phyloP scores from a whole-genome alignment of 2,888 invertebrate species.

The Tenthredo distinguenda region DNA sequence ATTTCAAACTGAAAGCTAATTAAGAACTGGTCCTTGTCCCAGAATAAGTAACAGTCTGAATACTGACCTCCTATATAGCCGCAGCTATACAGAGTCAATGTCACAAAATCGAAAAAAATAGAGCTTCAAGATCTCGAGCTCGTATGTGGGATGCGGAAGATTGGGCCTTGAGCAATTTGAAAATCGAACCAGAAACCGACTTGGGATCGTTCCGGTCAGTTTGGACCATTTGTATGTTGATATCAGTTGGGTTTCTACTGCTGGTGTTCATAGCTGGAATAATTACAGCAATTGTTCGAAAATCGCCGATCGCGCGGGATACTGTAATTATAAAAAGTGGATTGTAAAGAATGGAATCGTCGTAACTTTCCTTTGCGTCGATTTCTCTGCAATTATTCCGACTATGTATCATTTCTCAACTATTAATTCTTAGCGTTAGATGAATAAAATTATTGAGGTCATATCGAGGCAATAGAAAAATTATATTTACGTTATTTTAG shows the following conservation, averaged over 20 bases:
- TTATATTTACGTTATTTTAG: constrained; percentile 42
- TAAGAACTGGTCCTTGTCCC: background rate
- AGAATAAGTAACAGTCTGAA: background rate
- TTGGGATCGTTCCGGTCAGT: background rate
- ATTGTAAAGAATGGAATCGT: background rate
- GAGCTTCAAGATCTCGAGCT: background rate
- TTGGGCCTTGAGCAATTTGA: background rate
- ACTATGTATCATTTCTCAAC: background rate
- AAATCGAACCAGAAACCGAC: background rate
- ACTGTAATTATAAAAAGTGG: background rate
- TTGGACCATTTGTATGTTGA: background rate
- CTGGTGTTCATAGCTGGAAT: background rate
- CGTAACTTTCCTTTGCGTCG: background rate
- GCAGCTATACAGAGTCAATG: too few species aligned
- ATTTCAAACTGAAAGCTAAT: too few species aligned
- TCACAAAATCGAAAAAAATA: background rate
- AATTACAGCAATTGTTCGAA: background rate
- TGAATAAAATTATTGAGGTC: background rate
- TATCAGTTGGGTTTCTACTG: background rate
- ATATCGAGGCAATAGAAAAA: constrained; percentile 43
- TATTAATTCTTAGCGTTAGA: background rate
- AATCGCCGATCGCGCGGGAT: background rate
- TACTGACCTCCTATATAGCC: too few species aligned
- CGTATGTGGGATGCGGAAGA: constrained; percentile 1
- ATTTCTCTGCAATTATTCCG: background rate